phyloP scores from a whole-genome alignment of 2,797 vertebrate genomes.

The Thaleichthys pacificus region DNA sequence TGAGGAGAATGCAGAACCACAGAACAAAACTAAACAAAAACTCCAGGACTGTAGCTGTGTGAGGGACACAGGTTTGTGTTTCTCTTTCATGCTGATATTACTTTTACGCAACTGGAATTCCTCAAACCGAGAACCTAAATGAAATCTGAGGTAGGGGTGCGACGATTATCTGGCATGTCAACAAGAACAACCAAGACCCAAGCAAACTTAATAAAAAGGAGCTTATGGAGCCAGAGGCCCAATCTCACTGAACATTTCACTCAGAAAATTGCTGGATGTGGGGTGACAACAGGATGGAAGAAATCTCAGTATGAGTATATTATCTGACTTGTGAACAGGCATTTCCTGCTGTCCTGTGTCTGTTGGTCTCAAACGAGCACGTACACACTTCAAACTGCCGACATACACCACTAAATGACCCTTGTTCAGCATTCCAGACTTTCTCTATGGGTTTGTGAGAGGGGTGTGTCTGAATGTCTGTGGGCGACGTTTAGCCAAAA shows the following conservation, averaged over 20 bases:
- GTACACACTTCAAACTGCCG: slow-evolving; percentile 14
- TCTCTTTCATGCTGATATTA: too few relatives aligned
- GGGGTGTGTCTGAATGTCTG: slow-evolving; percentile 29
- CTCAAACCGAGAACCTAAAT: background rate
- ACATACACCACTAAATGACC: background rate
- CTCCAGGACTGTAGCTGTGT: background rate
- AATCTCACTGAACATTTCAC: background rate
- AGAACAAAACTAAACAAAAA: background rate
- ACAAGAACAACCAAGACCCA: background rate
- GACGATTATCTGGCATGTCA: background rate
- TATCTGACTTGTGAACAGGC: slow-evolving; percentile 54
- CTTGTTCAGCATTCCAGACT: slow-evolving; percentile 13
- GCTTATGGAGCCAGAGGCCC: background rate
- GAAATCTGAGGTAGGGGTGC: background rate
- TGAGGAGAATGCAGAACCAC: background rate
- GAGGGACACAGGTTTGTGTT: too few relatives aligned
- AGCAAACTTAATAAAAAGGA: background rate
- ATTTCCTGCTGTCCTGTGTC: slow-evolving; percentile 44
- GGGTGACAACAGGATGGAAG: slow-evolving; percentile 50
- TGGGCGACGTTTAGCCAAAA: background rate
- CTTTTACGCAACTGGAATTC: too few relatives aligned
- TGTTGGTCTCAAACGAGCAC: slow-evolving; percentile 31
- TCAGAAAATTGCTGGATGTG: background rate
- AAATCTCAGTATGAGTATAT: slow-evolving; percentile 37
- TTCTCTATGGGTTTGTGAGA: slow-evolving; percentile 31